Conservation (phyloP, 2,888 invertebrate species). For the Dryococelus australis region DNA sequence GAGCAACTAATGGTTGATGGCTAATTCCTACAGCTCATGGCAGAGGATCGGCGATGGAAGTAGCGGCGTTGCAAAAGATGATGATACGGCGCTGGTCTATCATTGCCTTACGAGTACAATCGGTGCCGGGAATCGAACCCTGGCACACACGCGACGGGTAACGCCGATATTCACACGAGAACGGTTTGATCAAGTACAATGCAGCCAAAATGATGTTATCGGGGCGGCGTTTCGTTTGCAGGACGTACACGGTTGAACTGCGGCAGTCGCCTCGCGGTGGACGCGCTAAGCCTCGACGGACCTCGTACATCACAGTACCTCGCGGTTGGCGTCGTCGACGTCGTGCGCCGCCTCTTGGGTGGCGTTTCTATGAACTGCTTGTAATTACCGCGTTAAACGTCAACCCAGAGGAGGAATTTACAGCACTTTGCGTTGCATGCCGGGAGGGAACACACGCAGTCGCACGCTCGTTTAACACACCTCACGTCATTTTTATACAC, state of each 20-base stretch:
- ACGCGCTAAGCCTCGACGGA: not conserved
- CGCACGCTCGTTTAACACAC: slow-evolving; percentile 12
- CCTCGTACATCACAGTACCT: not conserved
- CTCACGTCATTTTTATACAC: slow-evolving; percentile 19
- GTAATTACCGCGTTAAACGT: slow-evolving; percentile 51
- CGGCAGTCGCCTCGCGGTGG: not conserved
- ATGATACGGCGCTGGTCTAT: too few relatives aligned
- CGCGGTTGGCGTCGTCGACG: not conserved
- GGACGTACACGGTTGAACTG: not conserved
- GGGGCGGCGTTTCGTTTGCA: not conserved
- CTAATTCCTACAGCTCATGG: too few relatives aligned
- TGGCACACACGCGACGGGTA: too few relatives aligned
- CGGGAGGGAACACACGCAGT: not conserved
- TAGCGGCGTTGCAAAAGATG: too few relatives aligned
- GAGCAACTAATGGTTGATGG: too few relatives aligned
- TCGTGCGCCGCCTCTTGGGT: not conserved
- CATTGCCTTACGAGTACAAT: too few relatives aligned
- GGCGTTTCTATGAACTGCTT: slow-evolving; percentile 50
- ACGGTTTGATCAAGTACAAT: too few relatives aligned
- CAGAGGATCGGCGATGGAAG: too few relatives aligned
- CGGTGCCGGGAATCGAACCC: too few relatives aligned
- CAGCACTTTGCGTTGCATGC: slow-evolving; percentile 32
- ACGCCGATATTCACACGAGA: too few relatives aligned
- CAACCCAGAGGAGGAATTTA: slow-evolving; percentile 32
- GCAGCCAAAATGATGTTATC: too few relatives aligned